Evolutionary conservation across 2,888 invertebrate genomes (phyloP), one percentile per base, ranked within the genome.

Genomic region (Agonopterix arenella): DNA sequence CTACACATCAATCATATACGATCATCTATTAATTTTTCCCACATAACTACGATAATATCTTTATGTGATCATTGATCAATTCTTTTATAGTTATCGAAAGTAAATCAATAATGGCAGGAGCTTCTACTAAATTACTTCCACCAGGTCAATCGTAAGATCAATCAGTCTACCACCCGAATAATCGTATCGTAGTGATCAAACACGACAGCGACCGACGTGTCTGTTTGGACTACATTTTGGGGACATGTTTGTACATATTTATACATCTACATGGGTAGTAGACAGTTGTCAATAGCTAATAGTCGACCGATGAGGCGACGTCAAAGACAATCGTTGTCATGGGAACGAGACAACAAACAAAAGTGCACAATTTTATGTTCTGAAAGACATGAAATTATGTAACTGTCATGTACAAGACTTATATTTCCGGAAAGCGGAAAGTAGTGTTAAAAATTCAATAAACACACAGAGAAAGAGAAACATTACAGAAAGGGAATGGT

Each of bases 241-340:
- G 49, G 40, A 45, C 45, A 47, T 28, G 36, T 56, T 55, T 44
- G 56, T 56, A 28, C 28, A 63, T 60, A 64, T 59, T 60, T 56
- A 56, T 65, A 56, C 61, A 64, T 67, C 64, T 57, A 64, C 65
- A 64, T 67, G 64, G 65, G 18, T 18, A 18, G 18, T 72, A 69
- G 62, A 65, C 72, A 69, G 62, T 79, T 80, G 85, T 86, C 85
- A 82, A 84, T 80, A 80, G 73, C 79, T 84, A 80, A 83, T 84
- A 77, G 77, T 64, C 62, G 54, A 64, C 62, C 77, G 76, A 76
- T 76, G 78, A 78, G 63, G 68, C 75, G 68, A 69, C 46, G 41
- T 74, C 68, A 71, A 84, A 86, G 85, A 86, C 84, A 80, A 78
- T 72, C 72, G 81, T 84, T 64, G 62, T 74, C 83, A 57, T 60